Evolutionary conservation across 2,113 vertebrate species (phyloP).

Genomic region (Sigmodon hispidus): DNA sequence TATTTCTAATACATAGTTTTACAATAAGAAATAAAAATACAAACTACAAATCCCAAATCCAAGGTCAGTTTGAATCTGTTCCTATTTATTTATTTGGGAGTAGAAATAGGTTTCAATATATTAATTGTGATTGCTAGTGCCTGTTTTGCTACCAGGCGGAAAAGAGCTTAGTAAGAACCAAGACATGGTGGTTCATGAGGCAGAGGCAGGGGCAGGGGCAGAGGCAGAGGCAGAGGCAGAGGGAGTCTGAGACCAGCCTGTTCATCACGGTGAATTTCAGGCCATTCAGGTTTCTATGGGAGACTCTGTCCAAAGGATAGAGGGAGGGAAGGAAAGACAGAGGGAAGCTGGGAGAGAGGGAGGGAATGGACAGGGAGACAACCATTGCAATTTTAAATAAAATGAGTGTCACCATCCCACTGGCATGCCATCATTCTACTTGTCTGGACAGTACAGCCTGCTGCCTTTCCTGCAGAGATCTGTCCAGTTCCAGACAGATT

Average conservation of each 20-base stretch:
- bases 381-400: slow-evolving; percentile 45
- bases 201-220: neutral
- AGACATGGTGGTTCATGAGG: neutral
- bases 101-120: slow-evolving; percentile 23
- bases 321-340: neutral
- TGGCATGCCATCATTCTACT: neutral
- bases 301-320: neutral
- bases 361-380: neutral
- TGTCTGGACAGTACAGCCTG: neutral
- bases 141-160: neutral
- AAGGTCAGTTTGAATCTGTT: slow-evolving; percentile 36
- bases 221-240: neutral
- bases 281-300: neutral
- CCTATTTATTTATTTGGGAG: slow-evolving; percentile 55
- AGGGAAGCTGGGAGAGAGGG: too few relatives aligned
- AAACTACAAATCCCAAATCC: slow-evolving; percentile 36
- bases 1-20: slow-evolving; percentile 41
- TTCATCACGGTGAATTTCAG: neutral
- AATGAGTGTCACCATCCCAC: slow-evolving; percentile 27
- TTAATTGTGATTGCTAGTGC: neutral
- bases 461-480: neutral
- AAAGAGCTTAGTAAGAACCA: neutral
- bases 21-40: slow-evolving; percentile 62
- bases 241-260: neutral
- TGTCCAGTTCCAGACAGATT: neutral